Base-by-base conservation (phyloP, 2,113 vertebrate species). In the Pygoscelis antarcticus region DNA sequence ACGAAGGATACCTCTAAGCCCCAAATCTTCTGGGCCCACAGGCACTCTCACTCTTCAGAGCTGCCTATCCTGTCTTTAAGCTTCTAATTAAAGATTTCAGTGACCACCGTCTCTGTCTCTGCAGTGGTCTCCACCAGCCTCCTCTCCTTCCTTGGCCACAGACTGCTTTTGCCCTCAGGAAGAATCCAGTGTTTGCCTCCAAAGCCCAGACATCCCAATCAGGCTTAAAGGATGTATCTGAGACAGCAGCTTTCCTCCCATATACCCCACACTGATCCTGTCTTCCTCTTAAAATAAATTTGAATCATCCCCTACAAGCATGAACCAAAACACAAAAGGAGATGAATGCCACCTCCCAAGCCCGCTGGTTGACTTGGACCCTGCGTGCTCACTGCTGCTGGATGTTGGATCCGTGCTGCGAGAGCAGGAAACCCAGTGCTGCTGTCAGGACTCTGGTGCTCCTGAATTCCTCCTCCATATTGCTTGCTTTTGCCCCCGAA, bases 81-180 rank as follows among this genome's bases (percentile, higher is more conserved):
- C 8, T 87, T 84, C 68, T 92, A 92, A 90, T 71, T 71, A 76
- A 60, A 81, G 36, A 57, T 76, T 76, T 80, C 52, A 92, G 87
- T 71, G 68, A 76, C 42, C 46, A 46, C 52, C 0, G 1, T 57
- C 34, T 80, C 66, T 44, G 49, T 34, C 30, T 40, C 27, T 87
- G 44, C 44, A 49, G 49, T 44, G 27, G 57, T 79, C 52, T 91
- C 76, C 38, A 82, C 9, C 69, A 75, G 22, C 25, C 21, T 70
- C 54, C 21, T 65, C 70, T 77, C 40, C 19, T 36, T 85, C 44
- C 66, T 78, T 44, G 36, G 51, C 71, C 40, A 60, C 16, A 65
- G 32, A 74, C 36, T 79, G 22, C 40, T 85, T 88, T 36, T 69
- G 38, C 38, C 29, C 32, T 88, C 42, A 60, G 21, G 42, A 89